phyloP scores from a whole-genome alignment of 2,113 vertebrate species.

The Terrapene triunguis region DNA sequence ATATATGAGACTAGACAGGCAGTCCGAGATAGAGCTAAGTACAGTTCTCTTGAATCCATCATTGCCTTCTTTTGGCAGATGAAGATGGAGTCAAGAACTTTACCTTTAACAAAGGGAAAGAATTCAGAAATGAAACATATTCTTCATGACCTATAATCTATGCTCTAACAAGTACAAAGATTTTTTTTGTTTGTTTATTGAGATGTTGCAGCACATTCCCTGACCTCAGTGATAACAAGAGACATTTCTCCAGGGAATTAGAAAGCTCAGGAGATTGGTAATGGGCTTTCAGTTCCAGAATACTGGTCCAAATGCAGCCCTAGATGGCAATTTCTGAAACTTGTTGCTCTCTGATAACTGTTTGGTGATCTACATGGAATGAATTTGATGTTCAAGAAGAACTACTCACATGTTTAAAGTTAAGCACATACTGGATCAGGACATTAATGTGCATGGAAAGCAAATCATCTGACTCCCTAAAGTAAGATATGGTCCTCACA shows the following conservation, averaged over 20 bases:
- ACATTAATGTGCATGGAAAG: neutral
- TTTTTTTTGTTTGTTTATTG: too few relatives aligned
- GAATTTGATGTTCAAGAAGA: neutral
- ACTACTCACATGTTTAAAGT: neutral
- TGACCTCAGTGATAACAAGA: neutral
- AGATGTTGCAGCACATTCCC: neutral
- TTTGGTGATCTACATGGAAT: neutral
- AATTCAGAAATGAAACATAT: too few relatives aligned
- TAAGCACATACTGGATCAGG: neutral
- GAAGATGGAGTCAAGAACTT: too few relatives aligned
- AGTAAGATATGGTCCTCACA: rapidly evolving
- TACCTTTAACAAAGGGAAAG: too few relatives aligned
- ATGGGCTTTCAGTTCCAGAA: neutral
- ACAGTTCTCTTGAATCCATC: too few relatives aligned
- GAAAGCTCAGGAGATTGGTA: neutral
- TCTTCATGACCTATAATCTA: too few relatives aligned
- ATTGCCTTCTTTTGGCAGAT: too few relatives aligned
- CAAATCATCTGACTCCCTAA: rapidly evolving
- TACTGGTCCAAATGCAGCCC: neutral
- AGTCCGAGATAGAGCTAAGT: too few relatives aligned
- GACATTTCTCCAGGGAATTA: neutral
- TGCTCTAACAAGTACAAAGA: too few relatives aligned
- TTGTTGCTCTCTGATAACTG: neutral
- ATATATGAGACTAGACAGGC: too few relatives aligned
- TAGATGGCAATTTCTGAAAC: neutral